Evolutionary conservation across 2,888 invertebrate species (phyloP), one percentile per base, ranked within the genome.

Genomic region (Caenorhabditis wallacei): DNA sequence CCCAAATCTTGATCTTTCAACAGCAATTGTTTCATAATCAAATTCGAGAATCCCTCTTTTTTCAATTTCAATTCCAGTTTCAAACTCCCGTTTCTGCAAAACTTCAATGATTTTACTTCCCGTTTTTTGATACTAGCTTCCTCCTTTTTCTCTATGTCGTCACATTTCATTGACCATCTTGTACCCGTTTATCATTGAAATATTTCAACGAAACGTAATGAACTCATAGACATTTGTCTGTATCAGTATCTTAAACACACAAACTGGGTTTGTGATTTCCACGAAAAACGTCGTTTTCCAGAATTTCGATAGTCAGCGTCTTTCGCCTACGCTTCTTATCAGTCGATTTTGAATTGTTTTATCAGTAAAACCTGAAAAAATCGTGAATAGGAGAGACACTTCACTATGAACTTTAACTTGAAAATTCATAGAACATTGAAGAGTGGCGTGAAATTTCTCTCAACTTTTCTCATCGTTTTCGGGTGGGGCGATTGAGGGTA

Each of bases 241-340:
- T 59, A 70, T 70, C 70, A 57, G 46, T 57, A 48, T 7, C 22
- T 26, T 18, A 70, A 70, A 46, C 43, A 48, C 30, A 59, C 46
- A 54, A 76, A 76, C 24, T 59, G 53, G 68, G 37, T 51, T n/a
- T 51, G 69, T 70, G 22, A 63, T 69, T 78, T 78, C 78, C 53
- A 69, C 78, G 78, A 69, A 78, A 78, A 40, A 43, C 46, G 40
- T n/a, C 46, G 59, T 43, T 63, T 72, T 78, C 78, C 78, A 78
- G 78, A 78, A 69, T 26, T 78, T 78, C 43, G 75, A 76, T 61
- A 76, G 35, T 48, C 59, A 37, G 37, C 35, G 37, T 46, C 56
- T 56, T 22, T 64, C 78, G 78, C 78, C 78, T 78, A 78, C 78
- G 78, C 78, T 78, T 35, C 78, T 78, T 78, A 78, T 78, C 78